Evolutionary conservation across 2,113 vertebrate species (phyloP), one percentile per base, ranked within the genome.

Genomic region (Myrmecobius fasciatus): DNA sequence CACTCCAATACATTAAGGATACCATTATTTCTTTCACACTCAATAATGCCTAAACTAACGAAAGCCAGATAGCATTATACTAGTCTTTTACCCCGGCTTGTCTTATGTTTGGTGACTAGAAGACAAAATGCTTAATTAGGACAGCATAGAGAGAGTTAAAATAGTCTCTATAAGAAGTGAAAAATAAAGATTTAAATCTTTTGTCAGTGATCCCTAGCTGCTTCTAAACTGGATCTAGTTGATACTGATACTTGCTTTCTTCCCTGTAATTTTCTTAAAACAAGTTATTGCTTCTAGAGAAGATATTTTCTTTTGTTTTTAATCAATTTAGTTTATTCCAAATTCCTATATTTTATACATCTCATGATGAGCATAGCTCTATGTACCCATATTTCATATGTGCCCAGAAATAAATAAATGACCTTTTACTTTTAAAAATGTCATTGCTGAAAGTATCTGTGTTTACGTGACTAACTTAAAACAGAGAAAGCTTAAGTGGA

Each of bases 1-100:
- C 75, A 83, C 53, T 95, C 36, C 67, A 97, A 96, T 95, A 97
- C 95, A 97, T 97, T 95, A 97, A 97, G 94, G 83, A 95, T 94
- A 98, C 25, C 51, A 91, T 95, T 97, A 92, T 89, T 95, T 97
- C 91, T 93, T 91, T 94, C 31, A 90, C 52, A 96, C 90, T 96
- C 89, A 97, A 93, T 96, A 97, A 96, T 43, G 60, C 25, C 96
- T 91, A 93, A 83, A 94, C 93, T 75, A 49, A 88, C 89, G 92
- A 94, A 97, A 97, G 94, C 67, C 91, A 93, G 89, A 53, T 67
- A 93, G 9, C 67, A 92, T 92, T 91, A 83, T 89, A 96, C 89
- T 96, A 90, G 53, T 93, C 93, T 97, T 97, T 96, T 92, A 95
- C 49, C 88, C 47, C 90, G 92, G 49, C 31, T 22, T 97, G 96